Percentiles rank a stretch among this genome's conserved stretches.
Conservation (phyloP, 1,140 invertebrate species). For the Neodiprion pinetum region DNA sequence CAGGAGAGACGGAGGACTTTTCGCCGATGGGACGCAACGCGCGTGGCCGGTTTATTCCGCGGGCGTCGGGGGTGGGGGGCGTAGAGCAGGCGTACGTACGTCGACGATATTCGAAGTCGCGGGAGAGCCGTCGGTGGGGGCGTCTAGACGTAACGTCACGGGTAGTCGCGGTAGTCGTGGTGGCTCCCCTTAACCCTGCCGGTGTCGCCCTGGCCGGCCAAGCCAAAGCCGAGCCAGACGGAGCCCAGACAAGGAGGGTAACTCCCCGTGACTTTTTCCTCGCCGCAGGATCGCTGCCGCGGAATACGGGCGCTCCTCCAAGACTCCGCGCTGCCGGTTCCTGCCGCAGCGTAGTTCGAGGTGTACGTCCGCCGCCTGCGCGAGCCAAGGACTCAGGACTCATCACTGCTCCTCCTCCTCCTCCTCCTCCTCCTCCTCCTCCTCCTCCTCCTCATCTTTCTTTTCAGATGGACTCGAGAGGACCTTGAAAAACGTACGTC, state of each 20-base stretch:
- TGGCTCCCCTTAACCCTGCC: constrained; percentile 34
- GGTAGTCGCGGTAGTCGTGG: constrained; percentile 41
- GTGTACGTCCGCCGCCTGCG: background rate
- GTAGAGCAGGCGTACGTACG: constrained; percentile 1
- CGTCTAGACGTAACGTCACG: constrained; percentile 62
- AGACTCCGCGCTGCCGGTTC: background rate
- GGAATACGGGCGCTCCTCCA: constrained; percentile 25
- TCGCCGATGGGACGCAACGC: too few species aligned
- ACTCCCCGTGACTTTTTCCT: constrained; percentile 50
- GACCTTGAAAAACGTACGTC: too few species aligned
- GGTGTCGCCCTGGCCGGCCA: constrained; percentile 30
- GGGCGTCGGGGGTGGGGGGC: background rate
- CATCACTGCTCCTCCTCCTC: background rate
- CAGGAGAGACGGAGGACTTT: too few species aligned
- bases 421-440: background rate
- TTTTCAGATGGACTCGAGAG: constrained; percentile 14
- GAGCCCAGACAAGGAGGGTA: constrained; percentile 39
- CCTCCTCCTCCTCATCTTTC: background rate
- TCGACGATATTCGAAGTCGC: constrained; percentile 16
- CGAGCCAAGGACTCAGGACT: background rate
- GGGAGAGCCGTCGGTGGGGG: constrained; percentile 48
- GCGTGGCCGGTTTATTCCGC: background rate
- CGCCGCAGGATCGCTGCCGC: constrained; percentile 52
- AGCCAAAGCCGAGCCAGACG: constrained; percentile 52
- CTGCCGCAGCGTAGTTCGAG: background rate